Conservation (phyloP, 2,888 invertebrate species). For the Apeira syringaria region DNA sequence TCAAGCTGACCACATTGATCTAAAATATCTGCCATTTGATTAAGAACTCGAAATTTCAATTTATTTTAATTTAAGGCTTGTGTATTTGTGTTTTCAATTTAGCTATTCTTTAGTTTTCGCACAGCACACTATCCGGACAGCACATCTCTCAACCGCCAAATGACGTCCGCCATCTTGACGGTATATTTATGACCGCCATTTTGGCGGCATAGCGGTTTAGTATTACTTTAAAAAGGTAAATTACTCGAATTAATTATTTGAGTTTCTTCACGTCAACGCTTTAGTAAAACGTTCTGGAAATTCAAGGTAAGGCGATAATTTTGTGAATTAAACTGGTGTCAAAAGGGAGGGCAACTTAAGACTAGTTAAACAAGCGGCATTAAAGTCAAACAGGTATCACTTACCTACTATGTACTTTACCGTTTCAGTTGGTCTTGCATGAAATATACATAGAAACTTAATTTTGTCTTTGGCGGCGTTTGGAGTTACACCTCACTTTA, state of each 20-base stretch:
- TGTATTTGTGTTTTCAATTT: too few relatives aligned
- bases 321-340: constrained; percentile 8
- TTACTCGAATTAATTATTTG: constrained; percentile 23
- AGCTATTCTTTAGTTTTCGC: too few relatives aligned
- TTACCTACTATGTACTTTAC: not conserved
- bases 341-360: not conserved
- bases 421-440: not conserved
- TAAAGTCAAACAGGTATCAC: constrained; percentile 8
- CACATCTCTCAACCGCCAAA: constrained; percentile 24
- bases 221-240: constrained; percentile 35
- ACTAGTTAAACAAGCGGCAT: constrained; percentile 1
- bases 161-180: constrained; percentile 31
- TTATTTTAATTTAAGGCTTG: too few relatives aligned
- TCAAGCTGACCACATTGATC: too few relatives aligned
- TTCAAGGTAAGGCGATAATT: constrained; percentile 10
- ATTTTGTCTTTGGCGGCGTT: not conserved
- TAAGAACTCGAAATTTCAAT: too few relatives aligned
- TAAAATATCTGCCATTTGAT: too few relatives aligned
- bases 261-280: constrained; percentile 10
- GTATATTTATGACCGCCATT: constrained; percentile 34
- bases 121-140: not conserved
- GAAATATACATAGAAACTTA: not conserved
- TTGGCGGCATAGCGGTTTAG: constrained; percentile 34
- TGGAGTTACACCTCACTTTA: not conserved
- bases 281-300: not conserved